Evolutionary conservation across 2,113 vertebrate species (phyloP).

Genomic region (Promerops cafer): DNA sequence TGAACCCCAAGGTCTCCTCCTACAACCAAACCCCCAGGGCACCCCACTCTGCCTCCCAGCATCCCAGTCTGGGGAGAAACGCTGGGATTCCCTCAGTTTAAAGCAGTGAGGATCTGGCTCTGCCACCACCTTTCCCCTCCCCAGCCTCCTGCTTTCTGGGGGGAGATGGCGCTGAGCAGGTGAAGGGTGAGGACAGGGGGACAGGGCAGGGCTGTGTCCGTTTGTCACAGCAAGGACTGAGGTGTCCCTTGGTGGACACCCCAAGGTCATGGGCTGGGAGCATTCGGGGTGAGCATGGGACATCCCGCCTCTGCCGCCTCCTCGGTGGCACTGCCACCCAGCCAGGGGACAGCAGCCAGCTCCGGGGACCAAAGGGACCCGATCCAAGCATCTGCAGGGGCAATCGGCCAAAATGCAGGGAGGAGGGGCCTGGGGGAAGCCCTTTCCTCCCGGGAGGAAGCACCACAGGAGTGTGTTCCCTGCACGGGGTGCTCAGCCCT

Average conservation of each 20-base stretch:
- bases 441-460: not conserved
- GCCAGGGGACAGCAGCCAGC: conserved; percentile 13
- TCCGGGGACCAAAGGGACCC: not conserved
- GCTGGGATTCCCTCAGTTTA: accelerated
- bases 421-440: conserved; percentile 11
- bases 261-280: not conserved
- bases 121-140: not conserved
- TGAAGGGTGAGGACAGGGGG: not conserved
- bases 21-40: not conserved
- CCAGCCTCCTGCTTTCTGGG: accelerated
- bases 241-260: not conserved
- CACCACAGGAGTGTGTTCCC: not conserved
- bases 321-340: not conserved
- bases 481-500: not conserved
- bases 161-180: not conserved
- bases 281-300: not conserved
- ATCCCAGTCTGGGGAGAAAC: accelerated
- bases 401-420: not conserved
- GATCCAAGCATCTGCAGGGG: conserved; percentile 16
- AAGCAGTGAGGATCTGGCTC: not conserved
- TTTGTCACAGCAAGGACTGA: not conserved
- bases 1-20: not conserved
- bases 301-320: not conserved
- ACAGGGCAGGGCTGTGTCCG: accelerated
- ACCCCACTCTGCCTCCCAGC: not conserved